Percentiles rank a stretch among this genome's conserved stretches.
Conservation (phyloP, 2,888 invertebrate genomes). For the Polymixis flavicincta region DNA sequence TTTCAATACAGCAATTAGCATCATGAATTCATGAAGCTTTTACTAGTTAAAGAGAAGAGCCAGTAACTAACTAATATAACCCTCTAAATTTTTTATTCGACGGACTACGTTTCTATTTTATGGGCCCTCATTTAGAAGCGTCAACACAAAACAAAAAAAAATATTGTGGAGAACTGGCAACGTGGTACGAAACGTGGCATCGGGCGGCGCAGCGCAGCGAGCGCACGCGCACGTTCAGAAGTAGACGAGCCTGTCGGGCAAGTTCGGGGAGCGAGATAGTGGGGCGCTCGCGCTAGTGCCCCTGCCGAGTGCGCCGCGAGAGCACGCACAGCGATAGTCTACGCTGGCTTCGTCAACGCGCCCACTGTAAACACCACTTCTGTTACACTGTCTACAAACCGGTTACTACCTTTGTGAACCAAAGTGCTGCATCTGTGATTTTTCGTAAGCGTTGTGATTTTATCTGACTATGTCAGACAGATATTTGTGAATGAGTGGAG, state of each 20-base stretch:
- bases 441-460: slow-evolving; percentile 71
- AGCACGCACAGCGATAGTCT: slow-evolving; percentile 75
- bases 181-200: slow-evolving; percentile 83
- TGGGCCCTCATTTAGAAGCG: slow-evolving; percentile 86
- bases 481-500: slow-evolving; percentile 72
- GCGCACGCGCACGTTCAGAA: slow-evolving; percentile 86
- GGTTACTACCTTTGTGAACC: slow-evolving; percentile 83
- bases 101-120: slow-evolving; percentile 85
- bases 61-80: slow-evolving; percentile 54
- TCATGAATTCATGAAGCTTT: slow-evolving; percentile 15
- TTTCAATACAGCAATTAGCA: slow-evolving; percentile 19
- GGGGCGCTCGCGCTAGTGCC: slow-evolving; percentile 84
- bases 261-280: slow-evolving; percentile 79
- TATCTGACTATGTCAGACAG: slow-evolving; percentile 71
- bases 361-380: slow-evolving; percentile 75
- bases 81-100: slow-evolving; percentile 73
- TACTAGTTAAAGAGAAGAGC: slow-evolving; percentile 23
- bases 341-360: slow-evolving; percentile 68
- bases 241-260: slow-evolving; percentile 84
- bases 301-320: slow-evolving; percentile 80
- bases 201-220: slow-evolving; percentile 87
- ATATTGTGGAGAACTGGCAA: slow-evolving; percentile 81
- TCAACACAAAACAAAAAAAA: slow-evolving; percentile 88
- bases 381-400: slow-evolving; percentile 85
- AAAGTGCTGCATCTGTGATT: slow-evolving; percentile 80